Conservation (phyloP, 2,113 vertebrate species). For the Marmota monax region DNA sequence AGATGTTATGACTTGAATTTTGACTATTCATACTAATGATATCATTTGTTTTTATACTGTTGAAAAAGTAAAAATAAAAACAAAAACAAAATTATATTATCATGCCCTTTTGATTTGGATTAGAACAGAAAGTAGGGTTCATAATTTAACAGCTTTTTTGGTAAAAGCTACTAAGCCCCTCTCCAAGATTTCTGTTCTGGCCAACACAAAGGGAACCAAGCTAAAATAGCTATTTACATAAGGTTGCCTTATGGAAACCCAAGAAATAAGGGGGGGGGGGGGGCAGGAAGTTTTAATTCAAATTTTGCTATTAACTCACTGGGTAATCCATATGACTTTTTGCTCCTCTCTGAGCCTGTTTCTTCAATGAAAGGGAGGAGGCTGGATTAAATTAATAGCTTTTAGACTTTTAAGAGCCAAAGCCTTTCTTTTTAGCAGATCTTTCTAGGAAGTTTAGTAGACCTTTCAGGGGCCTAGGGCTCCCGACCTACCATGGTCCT, state of each 20-base stretch:
- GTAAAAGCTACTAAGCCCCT: not conserved
- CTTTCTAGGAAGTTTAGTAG: not conserved
- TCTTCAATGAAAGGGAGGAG: not conserved
- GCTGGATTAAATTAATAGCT: not conserved
- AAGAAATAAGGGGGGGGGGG: not conserved
- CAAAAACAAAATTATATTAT: not conserved
- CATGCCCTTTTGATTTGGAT: conserved; percentile 32
- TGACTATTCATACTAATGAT: not conserved
- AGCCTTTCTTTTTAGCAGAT: not conserved
- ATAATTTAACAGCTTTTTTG: not conserved
- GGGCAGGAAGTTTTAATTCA: not conserved
- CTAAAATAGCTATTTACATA: not conserved
- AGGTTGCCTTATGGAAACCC: not conserved
- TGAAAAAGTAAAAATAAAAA: not conserved
- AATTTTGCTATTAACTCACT: not conserved
- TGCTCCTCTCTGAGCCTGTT: not conserved
- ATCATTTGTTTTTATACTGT: not conserved
- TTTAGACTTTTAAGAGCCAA: conserved; percentile 2
- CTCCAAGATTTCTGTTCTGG: not conserved
- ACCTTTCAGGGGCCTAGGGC: not conserved
- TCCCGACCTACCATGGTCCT: not conserved
- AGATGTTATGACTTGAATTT: not conserved
- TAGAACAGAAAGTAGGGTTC: not conserved
- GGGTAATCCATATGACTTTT: not conserved
- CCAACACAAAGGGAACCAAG: not conserved